Evolutionary conservation across 2,888 invertebrate genomes (phyloP), one percentile per base, ranked within the genome.

Genomic region (Belgica antarctica): DNA sequence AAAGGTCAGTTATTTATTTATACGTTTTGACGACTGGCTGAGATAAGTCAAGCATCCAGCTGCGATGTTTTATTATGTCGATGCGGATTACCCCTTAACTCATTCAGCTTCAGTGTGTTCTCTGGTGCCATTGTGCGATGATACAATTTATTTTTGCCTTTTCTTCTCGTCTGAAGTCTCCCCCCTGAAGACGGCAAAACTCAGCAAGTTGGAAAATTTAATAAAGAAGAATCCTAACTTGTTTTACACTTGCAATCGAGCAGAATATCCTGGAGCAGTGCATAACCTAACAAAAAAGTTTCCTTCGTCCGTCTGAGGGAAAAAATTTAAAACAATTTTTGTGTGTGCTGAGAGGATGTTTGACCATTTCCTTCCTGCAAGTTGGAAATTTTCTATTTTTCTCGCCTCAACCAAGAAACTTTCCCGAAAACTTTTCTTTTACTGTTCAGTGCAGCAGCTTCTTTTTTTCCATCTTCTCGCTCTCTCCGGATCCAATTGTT

Each of bases 171-270:
- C 5, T 28, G 28, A 1, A 27, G n/a, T 10, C 17, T 61, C 28
- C 15, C 15, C 62, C 31, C 34, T 62, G 31, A 31, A 62, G 27
- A 61, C 61, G 19, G 27, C 8, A 65, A 65, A 41, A 41, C 47
- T 65, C 47, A 65, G 46, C 65, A 65, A 65, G 47, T 65, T 65
- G 65, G 65, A 65, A 65, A 65, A 65, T 65, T 65, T 65, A 65
- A 65, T 65, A 65, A 65, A 65, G 46, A 47, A 65, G 24, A 27
- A 1, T 36, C 19, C 17, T 47, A 31, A 57, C 31, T 68, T 68
- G 57, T 68, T 68, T 68, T 68, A 68, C 68, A 68, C 68, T 68
- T 68, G 52, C 68, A 52, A 68, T 68, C 19, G 22, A 68, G 68
- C 68, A 19, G 28, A 34, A 68, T 68, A 68, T 68, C 68, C 68